Conservation (phyloP, 2,113 vertebrate species). For the Columbina picui region DNA sequence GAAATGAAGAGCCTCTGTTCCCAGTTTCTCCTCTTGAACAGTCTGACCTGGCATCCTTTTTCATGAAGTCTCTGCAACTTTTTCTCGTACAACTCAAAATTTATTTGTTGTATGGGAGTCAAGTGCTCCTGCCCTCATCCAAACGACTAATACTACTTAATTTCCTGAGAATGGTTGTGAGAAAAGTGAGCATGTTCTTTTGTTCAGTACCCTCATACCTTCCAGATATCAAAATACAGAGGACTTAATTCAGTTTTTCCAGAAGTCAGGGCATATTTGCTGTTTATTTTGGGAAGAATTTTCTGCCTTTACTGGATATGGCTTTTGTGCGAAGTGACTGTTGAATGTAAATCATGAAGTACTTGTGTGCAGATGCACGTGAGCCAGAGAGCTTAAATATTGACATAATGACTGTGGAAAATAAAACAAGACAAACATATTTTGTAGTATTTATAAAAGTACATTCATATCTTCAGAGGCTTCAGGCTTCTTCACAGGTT, state of each 20-base stretch:
- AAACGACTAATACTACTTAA: background rate
- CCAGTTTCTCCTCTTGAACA: background rate
- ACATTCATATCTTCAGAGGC: background rate
- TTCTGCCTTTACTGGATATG: background rate
- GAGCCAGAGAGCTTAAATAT: constrained; percentile 7
- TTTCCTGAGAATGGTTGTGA: background rate
- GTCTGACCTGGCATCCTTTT: background rate
- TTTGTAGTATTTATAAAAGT: constrained; percentile 32
- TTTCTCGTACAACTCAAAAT: background rate
- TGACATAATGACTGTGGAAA: constrained; percentile 29
- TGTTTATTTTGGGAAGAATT: background rate
- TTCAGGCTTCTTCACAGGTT: constrained; percentile 40
- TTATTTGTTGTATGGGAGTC: background rate
- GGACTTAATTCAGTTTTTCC: background rate
- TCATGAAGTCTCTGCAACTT: background rate
- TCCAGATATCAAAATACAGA: background rate
- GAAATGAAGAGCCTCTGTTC: background rate
- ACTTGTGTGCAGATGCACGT: background rate
- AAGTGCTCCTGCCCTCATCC: background rate
- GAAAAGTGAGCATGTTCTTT: background rate
- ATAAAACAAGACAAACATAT: constrained; percentile 11
- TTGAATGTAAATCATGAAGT: background rate
- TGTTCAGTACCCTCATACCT: background rate
- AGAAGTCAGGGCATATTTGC: background rate
- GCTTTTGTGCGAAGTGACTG: background rate